phyloP scores from a whole-genome alignment of 2,797 vertebrate genomes.

The Siniperca undulata region DNA sequence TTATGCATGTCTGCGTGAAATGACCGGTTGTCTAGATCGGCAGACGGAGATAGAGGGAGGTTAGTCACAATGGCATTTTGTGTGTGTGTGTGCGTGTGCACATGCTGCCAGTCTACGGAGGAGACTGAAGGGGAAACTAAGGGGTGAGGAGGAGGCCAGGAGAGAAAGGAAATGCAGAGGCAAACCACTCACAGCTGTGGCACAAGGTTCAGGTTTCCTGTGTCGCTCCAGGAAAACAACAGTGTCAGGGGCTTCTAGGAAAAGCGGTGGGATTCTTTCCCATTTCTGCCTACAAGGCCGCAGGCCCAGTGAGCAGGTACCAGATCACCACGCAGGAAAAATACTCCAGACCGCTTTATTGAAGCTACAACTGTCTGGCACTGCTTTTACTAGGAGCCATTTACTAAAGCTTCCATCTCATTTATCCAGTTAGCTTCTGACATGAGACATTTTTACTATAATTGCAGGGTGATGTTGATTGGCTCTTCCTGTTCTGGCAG shows the following conservation, averaged over 20 bases:
- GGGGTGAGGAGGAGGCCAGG: conserved; percentile 70
- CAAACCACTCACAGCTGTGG: conserved; percentile 84
- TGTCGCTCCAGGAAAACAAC: conserved; percentile 80
- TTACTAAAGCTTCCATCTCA: conserved; percentile 51
- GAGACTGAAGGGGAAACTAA: conserved; percentile 58
- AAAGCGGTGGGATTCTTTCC: conserved; percentile 65
- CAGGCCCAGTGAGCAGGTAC: conserved; percentile 44
- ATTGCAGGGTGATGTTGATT: conserved; percentile 70
- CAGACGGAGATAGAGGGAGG: conserved; percentile 75
- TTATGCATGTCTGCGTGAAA: conserved; percentile 81
- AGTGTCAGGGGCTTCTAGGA: conserved; percentile 79
- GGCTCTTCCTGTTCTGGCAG: conserved; percentile 70
- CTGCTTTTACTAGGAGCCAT: conserved; percentile 32
- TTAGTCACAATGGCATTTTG: conserved; percentile 67
- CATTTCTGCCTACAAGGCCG: conserved; percentile 39
- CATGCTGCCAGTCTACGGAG: conserved; percentile 48
- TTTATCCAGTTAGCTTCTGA: conserved; percentile 65
- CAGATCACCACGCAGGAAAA: background rate
- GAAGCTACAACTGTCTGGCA: conserved; percentile 41
- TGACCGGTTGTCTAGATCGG: conserved; percentile 79
- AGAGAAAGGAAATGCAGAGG: conserved; percentile 74
- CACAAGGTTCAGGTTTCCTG: conserved; percentile 82
- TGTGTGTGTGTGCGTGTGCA: conserved; percentile 38
- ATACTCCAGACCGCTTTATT: conserved; percentile 5
- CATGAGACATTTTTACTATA: conserved; percentile 65